Conservation (phyloP, 2,113 vertebrate species). For the Martes martes region DNA sequence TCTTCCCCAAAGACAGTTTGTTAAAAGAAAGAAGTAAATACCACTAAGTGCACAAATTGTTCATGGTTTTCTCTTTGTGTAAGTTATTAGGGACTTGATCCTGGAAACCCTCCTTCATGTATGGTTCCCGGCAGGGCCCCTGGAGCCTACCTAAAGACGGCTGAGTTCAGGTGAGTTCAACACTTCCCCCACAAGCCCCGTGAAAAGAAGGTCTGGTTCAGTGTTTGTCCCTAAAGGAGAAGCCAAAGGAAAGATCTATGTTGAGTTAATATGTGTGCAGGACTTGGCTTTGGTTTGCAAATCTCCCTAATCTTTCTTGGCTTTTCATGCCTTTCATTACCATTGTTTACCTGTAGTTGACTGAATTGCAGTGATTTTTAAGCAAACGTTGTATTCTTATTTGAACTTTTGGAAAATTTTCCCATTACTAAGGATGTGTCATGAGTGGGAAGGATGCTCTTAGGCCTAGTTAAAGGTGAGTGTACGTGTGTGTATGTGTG, state of each 20-base stretch:
- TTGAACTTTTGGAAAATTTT: not conserved
- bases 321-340: not conserved
- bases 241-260: not conserved
- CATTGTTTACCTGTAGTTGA: not conserved
- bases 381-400: not conserved
- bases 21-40: slow-evolving; percentile 55
- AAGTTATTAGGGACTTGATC: slow-evolving; percentile 51
- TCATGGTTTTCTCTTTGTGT: slow-evolving; percentile 55
- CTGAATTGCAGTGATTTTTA: slow-evolving; percentile 12
- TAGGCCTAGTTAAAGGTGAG: not conserved
- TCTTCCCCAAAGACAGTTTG: slow-evolving; percentile 55
- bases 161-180: not conserved
- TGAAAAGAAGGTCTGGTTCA: not conserved
- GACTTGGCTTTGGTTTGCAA: slow-evolving; percentile 24
- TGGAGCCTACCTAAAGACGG: not conserved
- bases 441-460: not conserved
- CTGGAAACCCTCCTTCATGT: not conserved
- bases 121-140: not conserved
- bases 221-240: not conserved
- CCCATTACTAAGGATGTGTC: not conserved
- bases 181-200: not conserved
- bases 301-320: not conserved
- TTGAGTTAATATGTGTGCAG: not conserved
- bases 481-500: not conserved
- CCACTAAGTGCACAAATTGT: slow-evolving; percentile 41